Evolutionary conservation across 2,888 invertebrate species (phyloP), one percentile per base, ranked within the genome.

Genomic region (Plagiodera versicolora): DNA sequence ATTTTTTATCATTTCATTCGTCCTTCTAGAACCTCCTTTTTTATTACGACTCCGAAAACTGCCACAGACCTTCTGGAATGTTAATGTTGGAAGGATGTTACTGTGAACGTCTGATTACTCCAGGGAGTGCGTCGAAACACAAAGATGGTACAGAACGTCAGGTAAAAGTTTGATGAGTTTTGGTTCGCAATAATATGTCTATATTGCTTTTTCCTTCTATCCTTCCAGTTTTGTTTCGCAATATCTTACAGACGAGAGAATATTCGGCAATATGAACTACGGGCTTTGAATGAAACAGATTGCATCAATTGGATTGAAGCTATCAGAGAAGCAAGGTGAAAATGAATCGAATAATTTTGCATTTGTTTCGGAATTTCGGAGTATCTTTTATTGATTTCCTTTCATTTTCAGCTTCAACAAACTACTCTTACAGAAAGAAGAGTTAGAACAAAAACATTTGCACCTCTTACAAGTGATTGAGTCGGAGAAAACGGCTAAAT

Each of bases 301-400:
- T 94, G 95, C 81, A 89, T 90, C 73, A 88, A 89, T 66, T 95
- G 95, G 95, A 92, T 95, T 71, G 91, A 94, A 78, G 89, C 93
- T 30, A 92, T 95, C 72, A 83, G 91, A 64, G 89, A 91, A 72
- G 95, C 94, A 58, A 95, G 94, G 94, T 94, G 80, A 82, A 39
- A 24, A 24, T 24, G 6, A 5, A 24, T 5, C 3, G 24, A 24
- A 5, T 32, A 11, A 32, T 6, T n/a, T 11, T 2, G 10, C 2
- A 32, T 32, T 10, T 10, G 32, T 10, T 10, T 6, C 8, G 10
- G 10, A 11, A 6, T 6, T 32, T 10, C 39, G 14, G n/a, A n/a
- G n/a, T n/a, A n/a, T n/a, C n/a, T n/a, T n/a, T n/a, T n/a, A n/a
- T n/a, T 50, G n/a, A 10, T 39, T n/a, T 14, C 2, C 9, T 11